These are phyloP conservation scores for Lamprotornis superbus DNA, from an alignment of 2,113 vertebrate genomes.

Conservation along the genomic window DNA sequence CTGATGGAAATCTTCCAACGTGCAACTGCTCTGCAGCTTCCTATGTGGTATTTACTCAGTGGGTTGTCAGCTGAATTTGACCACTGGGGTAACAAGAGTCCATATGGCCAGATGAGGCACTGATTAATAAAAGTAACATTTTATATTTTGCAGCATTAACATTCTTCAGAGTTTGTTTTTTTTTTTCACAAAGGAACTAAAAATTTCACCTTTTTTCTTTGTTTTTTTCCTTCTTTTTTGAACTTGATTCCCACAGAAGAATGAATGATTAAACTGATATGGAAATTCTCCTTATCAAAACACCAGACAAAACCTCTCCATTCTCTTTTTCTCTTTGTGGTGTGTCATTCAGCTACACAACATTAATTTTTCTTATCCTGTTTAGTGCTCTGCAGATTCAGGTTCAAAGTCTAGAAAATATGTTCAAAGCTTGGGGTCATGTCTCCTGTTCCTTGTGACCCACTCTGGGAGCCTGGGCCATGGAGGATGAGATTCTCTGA, in stretches of 20 bases:
- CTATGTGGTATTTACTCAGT: not conserved
- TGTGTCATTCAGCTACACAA: not conserved
- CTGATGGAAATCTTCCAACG: not conserved
- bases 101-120: not conserved
- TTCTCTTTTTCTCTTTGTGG: not conserved
- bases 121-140: not conserved
- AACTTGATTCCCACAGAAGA: not conserved
- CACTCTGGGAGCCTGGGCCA: not conserved
- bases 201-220: not conserved
- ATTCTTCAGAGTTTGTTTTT: not conserved
- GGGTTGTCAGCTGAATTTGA: not conserved
- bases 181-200: not conserved
- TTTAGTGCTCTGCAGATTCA: not conserved
- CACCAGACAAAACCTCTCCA: not conserved
- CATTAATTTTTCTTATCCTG: not conserved
- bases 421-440: not conserved
- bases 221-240: not conserved
- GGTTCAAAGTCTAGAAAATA: accelerated
- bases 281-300: not conserved
- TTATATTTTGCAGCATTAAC: not conserved
- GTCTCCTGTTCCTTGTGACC: not conserved
- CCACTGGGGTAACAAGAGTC: not conserved
- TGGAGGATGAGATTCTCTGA: not conserved
- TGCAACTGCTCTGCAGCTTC: not conserved
- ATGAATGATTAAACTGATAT: not conserved